Evolutionary conservation across 1,140 invertebrate genomes (phyloP).

Genomic region (Pygmarrhopalites habei): DNA sequence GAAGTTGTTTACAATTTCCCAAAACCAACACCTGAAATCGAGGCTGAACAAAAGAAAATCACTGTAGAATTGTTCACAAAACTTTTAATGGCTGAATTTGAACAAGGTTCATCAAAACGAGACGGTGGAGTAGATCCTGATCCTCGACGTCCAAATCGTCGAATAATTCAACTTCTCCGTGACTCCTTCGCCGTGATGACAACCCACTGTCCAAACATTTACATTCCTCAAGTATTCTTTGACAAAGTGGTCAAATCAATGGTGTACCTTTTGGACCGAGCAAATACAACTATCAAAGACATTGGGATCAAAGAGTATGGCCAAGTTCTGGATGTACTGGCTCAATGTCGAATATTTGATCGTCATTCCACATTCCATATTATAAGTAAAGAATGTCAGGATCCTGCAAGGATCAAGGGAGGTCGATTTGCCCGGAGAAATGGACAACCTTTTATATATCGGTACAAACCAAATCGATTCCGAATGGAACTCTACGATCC

Average conservation of each 20-base stretch:
- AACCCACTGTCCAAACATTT: neutral
- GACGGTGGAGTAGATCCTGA: neutral
- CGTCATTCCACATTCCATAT: neutral
- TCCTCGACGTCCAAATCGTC: too few species aligned
- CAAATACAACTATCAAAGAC: neutral
- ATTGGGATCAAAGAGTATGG: neutral
- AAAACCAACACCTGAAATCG: neutral
- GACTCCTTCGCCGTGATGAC: neutral
- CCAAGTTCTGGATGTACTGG: neutral
- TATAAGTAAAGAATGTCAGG: neutral
- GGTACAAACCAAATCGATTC: neutral
- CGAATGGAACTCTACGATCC: neutral
- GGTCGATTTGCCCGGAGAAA: neutral
- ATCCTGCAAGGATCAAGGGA: neutral
- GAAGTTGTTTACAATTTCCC: slow-evolving; percentile 2
- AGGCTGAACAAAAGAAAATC: neutral
- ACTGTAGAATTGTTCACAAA: neutral
- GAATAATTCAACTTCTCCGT: neutral
- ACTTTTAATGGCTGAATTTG: neutral
- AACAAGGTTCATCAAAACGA: too few species aligned
- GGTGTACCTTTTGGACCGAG: neutral
- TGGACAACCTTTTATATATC: neutral
- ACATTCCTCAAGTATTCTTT: neutral
- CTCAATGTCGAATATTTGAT: neutral
- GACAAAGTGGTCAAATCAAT: neutral